Percentiles rank a stretch among this genome's conserved stretches.
Evolutionary conservation across 2,888 invertebrate species (phyloP).

Genomic region (Erebia epiphron): DNA sequence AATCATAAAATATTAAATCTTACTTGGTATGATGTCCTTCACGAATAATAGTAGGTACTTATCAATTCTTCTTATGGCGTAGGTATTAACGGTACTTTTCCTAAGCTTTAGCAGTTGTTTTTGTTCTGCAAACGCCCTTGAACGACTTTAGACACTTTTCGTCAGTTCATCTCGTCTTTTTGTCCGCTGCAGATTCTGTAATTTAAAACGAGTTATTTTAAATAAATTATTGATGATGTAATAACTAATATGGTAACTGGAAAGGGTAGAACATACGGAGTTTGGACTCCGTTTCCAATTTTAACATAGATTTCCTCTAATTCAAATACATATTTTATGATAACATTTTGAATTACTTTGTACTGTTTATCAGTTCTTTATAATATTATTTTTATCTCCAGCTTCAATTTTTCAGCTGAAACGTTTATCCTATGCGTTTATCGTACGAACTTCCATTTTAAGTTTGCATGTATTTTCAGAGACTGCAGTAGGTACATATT

Average conservation of each 20-base stretch:
- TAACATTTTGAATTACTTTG: not conserved
- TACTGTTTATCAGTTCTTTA: not conserved
- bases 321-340: not conserved
- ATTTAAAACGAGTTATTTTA: too few species aligned
- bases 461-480: not conserved
- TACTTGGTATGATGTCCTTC: not conserved
- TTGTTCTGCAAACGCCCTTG: not conserved
- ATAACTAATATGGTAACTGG: too few species aligned
- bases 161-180: constrained; percentile 4
- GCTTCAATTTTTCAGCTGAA: too few species aligned
- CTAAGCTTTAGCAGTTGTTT: constrained; percentile 8
- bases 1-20: not conserved
- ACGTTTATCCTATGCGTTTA: not conserved
- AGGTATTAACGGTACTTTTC: constrained; percentile 6
- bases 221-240: not conserved
- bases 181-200: not conserved
- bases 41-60: not conserved
- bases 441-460: not conserved
- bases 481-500: not conserved
- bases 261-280: too few species aligned
- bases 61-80: not conserved
- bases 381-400: too few species aligned
- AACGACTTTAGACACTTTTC: not conserved
- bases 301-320: not conserved
- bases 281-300: not conserved